Evolutionary conservation across 2,888 invertebrate genomes (phyloP), one percentile per base, ranked within the genome.

Genomic region (Tenthredo livida): DNA sequence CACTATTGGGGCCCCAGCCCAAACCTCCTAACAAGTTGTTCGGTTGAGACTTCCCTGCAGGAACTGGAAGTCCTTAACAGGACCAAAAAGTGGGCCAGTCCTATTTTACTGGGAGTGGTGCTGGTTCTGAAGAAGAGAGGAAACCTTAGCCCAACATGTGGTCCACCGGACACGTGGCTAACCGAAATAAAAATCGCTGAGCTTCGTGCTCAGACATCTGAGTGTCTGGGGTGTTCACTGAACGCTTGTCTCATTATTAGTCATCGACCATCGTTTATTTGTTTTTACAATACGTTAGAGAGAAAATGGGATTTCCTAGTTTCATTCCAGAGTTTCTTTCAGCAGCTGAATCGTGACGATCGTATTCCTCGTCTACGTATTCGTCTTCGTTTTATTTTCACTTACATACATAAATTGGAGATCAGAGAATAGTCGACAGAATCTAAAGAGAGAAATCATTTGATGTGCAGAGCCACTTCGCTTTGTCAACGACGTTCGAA

Each of bases 21-120:
- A 73, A 25, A 77, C 29, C 9, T 54, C 50, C 33, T 6, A 15
- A 54, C 17, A 50, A 17, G 17, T 21, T 61, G 12, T 40, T 61
- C 21, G 80, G 58, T 61, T 40, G 58, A 61, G 21, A 37, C 58
- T 37, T 61, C 40, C 40, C 80, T 80, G 80, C n/a, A 80, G 80
- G 80, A 80, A 58, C 40, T 77, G 77, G 33, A 80, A 80, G 61
- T 40, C 80, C 80, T 61, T 37, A 80, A 61, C 58, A 80, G 37
- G 80, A 80, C 58, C 58, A 80, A 80, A 58, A 80, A 80, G 50
- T 80, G 80, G 80, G 58, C 80, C 80, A 40, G 80, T 80, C 61
- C 40, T 80, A 80, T 80, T 58, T 40, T 40, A 80, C 80, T 50
- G 80, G 40, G 61, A 50, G 50, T 61, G 58, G 80, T 61, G 58